phyloP scores from a whole-genome alignment of 64 coral and sea anemone genomes.

The Stichodactyla helianthus region DNA sequence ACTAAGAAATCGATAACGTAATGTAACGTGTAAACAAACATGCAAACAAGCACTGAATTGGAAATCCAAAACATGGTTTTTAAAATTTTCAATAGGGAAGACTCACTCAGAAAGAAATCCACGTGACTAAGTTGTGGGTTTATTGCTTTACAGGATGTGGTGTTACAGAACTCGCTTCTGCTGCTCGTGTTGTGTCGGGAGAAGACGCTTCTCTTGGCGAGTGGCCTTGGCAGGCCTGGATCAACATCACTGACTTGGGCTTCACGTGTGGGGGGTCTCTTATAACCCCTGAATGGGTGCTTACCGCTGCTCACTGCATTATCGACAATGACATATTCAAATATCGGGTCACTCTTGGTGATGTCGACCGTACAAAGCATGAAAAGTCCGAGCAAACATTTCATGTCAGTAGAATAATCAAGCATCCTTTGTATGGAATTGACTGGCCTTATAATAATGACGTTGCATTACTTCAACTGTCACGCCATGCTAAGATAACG shows the following conservation, averaged over 20 bases:
- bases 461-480: slow-evolving; percentile 54
- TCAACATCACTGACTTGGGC: neutral
- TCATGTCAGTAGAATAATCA: slow-evolving; percentile 36
- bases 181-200: slow-evolving; percentile 15
- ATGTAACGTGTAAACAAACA: no score
- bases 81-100: no score
- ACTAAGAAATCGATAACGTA: no score
- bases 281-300: slow-evolving; percentile 33
- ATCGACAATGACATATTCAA: neutral
- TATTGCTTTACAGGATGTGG: neutral
- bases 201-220: slow-evolving; percentile 27
- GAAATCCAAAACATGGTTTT: no score
- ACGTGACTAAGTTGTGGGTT: neutral
- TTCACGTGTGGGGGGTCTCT: slow-evolving; percentile 41
- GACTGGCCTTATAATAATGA: slow-evolving; percentile 56
- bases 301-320: slow-evolving; percentile 59
- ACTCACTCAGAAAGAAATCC: no score
- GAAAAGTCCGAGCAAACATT: slow-evolving; percentile 38
- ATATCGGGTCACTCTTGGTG: slow-evolving; percentile 23
- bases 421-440: slow-evolving; percentile 27
- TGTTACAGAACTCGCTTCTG: neutral
- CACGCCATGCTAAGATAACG: slow-evolving; percentile 34
- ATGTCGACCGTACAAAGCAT: slow-evolving; percentile 9
- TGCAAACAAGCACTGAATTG: no score
- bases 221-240: slow-evolving; percentile 32